phyloP scores from a whole-genome alignment of 2,888 invertebrate species.

The Monochamus alternatus region DNA sequence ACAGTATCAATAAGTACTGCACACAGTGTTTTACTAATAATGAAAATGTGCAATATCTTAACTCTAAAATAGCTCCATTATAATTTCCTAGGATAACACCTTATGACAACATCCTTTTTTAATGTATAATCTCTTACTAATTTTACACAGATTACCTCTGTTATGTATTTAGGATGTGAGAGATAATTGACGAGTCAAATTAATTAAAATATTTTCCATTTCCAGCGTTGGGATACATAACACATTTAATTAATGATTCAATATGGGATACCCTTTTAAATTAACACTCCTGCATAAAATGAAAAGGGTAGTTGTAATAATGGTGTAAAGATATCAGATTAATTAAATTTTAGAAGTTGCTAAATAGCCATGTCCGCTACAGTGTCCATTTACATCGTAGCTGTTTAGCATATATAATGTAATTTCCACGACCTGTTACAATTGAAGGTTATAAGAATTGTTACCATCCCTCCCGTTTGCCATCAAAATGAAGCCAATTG shows the following conservation, averaged over 20 bases:
- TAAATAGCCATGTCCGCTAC: conserved; percentile 40
- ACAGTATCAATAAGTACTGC: too few relatives aligned
- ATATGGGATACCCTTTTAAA: conserved; percentile 20
- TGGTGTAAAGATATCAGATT: conserved; percentile 48
- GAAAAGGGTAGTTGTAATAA: conserved; percentile 39
- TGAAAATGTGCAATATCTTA: too few relatives aligned
- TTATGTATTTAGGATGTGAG: background rate
- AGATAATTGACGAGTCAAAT: conserved; percentile 8
- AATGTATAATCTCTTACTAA: background rate
- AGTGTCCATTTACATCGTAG: conserved; percentile 23
- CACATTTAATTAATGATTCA: conserved; percentile 17
- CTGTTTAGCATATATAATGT: conserved; percentile 31
- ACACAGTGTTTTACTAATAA: too few relatives aligned
- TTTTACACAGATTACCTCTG: background rate
- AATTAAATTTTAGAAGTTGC: conserved; percentile 52
- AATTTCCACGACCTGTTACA: conserved; percentile 26
- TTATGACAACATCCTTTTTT: too few relatives aligned
- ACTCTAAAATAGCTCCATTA: too few relatives aligned
- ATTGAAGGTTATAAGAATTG: conserved; percentile 9
- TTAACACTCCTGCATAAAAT: conserved; percentile 21
- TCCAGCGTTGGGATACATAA: conserved; percentile 1
- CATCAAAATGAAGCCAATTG: conserved; percentile 14
- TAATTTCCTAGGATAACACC: too few relatives aligned
- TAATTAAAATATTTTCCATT: conserved; percentile 29
- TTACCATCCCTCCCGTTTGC: background rate